Base-by-base conservation (phyloP, 1,140 invertebrate species). In the Reticulitermes speratus region DNA sequence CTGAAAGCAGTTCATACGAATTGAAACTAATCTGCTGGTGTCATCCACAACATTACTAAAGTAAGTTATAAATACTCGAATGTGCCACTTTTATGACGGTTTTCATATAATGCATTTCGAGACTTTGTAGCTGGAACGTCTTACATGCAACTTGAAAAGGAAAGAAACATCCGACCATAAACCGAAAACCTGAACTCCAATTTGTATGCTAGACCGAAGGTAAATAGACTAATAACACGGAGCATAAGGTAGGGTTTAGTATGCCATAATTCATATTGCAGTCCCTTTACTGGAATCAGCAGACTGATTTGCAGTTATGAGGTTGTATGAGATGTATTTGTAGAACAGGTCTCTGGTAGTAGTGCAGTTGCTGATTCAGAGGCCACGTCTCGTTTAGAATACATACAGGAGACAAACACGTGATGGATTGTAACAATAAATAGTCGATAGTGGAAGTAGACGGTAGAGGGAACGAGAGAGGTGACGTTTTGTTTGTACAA, bases 401-500 rank as follows among this genome's bases (percentile, higher is more conserved):
- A 30, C n/a, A 30, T 75, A 30, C 65, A 75, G 65, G 65, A 75
- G n/a, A 75, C 65, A 30, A 30, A 30, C 65, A 75, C 16, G 65
- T 75, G 65, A 75, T 75, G 65, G 65, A 75, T 75, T 75, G 65
- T 25, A 75, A 75, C 65, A 75, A 75, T 75, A 75, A 75, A 75
- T 75, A 75, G 65, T 75, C 65, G n/a, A 75, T 75, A 30, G 25
- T n/a, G 65, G 52, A 21, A 55, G 14, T 16, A 9, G 5, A 30
- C 9, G n/a, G 25, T 9, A 75, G 25, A 11, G 25, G 65, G n/a
- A 16, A 30, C 9, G 16, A 25, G 65, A 25, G 65, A 30, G 65
- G 65, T n/a, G n/a, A 65, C 25, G 65, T 75, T 75, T 75, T 30
- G 65, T 75, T 75, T 75, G 65, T 8, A 25, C 30, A 75, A 75